Percentiles rank a stretch among this genome's conserved stretches.
Conservation (phyloP, 2,888 invertebrate species). For the Cremastinae sp. region DNA sequence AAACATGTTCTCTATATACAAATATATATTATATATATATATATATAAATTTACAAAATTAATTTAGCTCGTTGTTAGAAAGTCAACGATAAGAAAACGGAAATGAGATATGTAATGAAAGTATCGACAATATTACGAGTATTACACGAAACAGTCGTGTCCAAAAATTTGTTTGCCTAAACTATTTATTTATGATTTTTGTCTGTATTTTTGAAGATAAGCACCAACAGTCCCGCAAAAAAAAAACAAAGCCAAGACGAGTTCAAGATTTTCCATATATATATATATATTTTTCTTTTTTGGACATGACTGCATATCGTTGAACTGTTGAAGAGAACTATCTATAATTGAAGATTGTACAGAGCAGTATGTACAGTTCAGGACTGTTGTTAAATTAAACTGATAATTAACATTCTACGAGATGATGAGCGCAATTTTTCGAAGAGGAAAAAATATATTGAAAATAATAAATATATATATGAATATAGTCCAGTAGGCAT, state of each 20-base stretch:
- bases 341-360: conserved; percentile 7
- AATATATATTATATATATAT: conserved; percentile 2
- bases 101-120: conserved; percentile 6
- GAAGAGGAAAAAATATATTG: conserved; percentile 1
- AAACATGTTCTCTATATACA: conserved; percentile 7
- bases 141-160: conserved; percentile 12
- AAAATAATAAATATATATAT: not conserved
- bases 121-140: conserved; percentile 39
- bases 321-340: not conserved
- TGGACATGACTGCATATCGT: not conserved
- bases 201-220: too few species aligned
- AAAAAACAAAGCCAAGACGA: too few species aligned
- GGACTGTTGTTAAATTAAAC: too few species aligned
- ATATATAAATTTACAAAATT: conserved; percentile 24
- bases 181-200: too few species aligned
- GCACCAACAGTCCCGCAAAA: too few species aligned
- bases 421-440: not conserved
- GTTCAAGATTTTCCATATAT: too few species aligned
- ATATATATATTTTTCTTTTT: too few species aligned
- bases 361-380: too few species aligned
- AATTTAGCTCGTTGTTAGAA: conserved; percentile 35
- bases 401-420: not conserved
- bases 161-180: too few species aligned
- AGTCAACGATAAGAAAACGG: conserved; percentile 16
- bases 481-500: conserved; percentile 47